Base-by-base conservation (phyloP, 2,113 vertebrate species). In the crab-eating macaque (Macaca fascicularis) region DNA sequence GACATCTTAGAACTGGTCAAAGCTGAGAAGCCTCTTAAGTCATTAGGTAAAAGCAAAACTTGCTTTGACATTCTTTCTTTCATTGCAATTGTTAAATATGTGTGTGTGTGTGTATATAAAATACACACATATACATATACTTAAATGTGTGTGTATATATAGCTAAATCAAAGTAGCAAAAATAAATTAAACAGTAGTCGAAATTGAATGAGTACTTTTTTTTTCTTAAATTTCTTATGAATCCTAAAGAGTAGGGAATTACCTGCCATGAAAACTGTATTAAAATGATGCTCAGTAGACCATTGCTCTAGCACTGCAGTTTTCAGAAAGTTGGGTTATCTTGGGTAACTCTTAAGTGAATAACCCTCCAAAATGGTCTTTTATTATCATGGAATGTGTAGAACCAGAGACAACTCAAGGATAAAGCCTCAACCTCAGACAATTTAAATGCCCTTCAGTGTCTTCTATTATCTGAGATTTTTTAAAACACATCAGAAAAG, bases 1-100 rank as follows among this genome's bases (percentile, higher is more conserved):
- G 99, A 99, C 52, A 99, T 99, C 94, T 98, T 99, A 57, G 99
- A 99, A 97, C 98, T 99, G 93, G 99, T 99, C 50, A 99, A 99
- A 98, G 99, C 99, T 76, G 99, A 99, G 98, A 99, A 99, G 96
- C 99, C 99, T 81, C 99, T 99, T 7, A 99, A 99, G 83, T 99
- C 99, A 74, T 98, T 99, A 95, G 99, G 99, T 99, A 99, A 99
- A 50, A 97, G 61, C 78, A 96, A 96, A 95, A 20, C 43, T 95
- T 14, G 1, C 4, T 40, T 76, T 84, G 85, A 70, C 3, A 19
- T 90, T 89, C 80, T 87, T 95, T 95, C 76, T 32, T 35, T 83
- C 20, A 48, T 59, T 67, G 30, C n/a, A 88, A 25, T 94, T 85
- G 8, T 83, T n/a, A n/a, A 69, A 30, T 45, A 3, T 45, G 1